phyloP scores from a whole-genome alignment of 2,113 vertebrate species.

The Brienomyrus longianalis region DNA sequence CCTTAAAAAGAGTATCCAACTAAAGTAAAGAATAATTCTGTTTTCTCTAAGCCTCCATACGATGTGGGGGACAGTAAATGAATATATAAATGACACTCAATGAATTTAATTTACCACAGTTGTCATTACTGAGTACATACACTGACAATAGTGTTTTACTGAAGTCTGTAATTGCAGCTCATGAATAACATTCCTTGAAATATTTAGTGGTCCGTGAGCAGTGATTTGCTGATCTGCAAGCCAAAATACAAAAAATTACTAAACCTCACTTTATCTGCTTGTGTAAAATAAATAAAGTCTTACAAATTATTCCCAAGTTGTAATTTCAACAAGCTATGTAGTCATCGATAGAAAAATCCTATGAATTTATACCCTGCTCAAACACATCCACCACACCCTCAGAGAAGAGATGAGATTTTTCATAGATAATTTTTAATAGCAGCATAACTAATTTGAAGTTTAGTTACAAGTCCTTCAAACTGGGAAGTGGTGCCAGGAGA shows the following conservation, averaged over 20 bases:
- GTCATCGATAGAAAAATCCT: background rate
- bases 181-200: conserved; percentile 37
- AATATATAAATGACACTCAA: background rate
- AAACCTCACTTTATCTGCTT: conserved; percentile 19
- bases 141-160: conserved; percentile 19
- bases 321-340: background rate
- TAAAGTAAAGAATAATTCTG: conserved; percentile 1
- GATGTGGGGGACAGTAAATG: background rate
- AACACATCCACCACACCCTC: background rate
- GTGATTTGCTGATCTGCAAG: conserved; percentile 15
- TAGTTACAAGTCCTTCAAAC: background rate
- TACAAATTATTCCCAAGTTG: background rate
- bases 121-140: conserved; percentile 15
- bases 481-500: background rate
- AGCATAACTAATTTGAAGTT: conserved; percentile 29
- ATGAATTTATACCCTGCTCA: background rate
- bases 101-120: conserved; percentile 26
- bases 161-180: conserved; percentile 25
- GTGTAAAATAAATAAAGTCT: conserved; percentile 24
- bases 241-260: background rate
- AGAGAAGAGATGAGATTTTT: background rate
- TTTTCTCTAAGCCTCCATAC: background rate
- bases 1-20: background rate
- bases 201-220: conserved; percentile 32
- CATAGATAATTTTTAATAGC: conserved; percentile 25